Evolutionary conservation across 2,797 vertebrate genomes (phyloP).

Genomic region (Pantherophis vulpinus): DNA sequence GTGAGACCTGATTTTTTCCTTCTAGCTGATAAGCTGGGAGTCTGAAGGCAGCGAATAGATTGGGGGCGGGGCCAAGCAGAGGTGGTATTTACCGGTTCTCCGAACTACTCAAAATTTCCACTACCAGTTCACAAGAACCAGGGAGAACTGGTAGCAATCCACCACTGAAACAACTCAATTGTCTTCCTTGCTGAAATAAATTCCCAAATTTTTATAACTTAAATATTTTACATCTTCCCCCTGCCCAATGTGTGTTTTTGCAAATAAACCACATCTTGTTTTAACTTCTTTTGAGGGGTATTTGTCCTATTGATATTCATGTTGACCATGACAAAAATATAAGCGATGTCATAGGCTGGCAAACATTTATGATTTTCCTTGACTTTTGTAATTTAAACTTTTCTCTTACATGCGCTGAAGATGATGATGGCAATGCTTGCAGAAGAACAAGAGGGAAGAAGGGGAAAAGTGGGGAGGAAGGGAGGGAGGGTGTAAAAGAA

Average conservation of each 20-base stretch:
- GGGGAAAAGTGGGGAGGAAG: background rate
- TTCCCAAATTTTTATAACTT: background rate
- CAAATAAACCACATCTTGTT: background rate
- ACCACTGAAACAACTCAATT: background rate
- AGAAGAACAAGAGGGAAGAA: background rate
- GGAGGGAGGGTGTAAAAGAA: background rate
- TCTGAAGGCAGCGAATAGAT: too few relatives aligned
- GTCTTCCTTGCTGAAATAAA: background rate
- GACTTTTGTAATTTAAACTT: background rate
- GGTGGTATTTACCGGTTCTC: too few relatives aligned
- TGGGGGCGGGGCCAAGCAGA: too few relatives aligned
- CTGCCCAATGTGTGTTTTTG: background rate
- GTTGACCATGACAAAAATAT: background rate
- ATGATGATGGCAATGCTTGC: background rate
- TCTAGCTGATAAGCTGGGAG: too few relatives aligned
- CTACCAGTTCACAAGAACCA: too few relatives aligned
- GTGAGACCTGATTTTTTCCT: too few relatives aligned
- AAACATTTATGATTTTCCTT: background rate
- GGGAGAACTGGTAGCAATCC: too few relatives aligned
- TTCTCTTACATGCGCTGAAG: background rate
- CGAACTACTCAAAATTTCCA: too few relatives aligned
- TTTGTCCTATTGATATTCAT: background rate
- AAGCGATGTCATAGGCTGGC: background rate
- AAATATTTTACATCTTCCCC: background rate
- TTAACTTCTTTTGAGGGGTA: background rate